A percentile compares a stretch with the other conserved stretches of the same genome.
Evolutionary conservation across 2,888 invertebrate species (phyloP).

Genomic region (Ischnura elegans): DNA sequence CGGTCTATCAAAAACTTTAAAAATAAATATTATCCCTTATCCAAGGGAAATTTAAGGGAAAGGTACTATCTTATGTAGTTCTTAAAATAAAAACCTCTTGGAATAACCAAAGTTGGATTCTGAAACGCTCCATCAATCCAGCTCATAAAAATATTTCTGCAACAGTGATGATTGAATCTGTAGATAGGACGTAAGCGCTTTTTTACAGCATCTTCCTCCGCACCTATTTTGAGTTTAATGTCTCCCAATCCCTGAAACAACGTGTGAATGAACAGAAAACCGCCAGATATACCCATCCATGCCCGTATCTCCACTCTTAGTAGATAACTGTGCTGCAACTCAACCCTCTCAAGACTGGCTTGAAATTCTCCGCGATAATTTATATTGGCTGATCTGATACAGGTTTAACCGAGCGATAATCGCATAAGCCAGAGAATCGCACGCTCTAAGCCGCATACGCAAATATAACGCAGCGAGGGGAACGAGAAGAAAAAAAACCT

Average conservation of each 20-base stretch:
- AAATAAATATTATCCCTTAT: no score
- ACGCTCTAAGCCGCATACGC: not conserved
- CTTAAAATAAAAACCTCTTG: not conserved
- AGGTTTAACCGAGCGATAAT: not conserved
- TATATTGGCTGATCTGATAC: constrained; percentile 1
- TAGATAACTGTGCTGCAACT: not conserved
- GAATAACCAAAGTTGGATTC: not conserved
- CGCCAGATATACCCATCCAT: not conserved
- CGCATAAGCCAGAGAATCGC: not conserved
- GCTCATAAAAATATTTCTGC: not conserved
- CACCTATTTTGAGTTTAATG: not conserved
- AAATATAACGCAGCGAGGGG: not conserved
- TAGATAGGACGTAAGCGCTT: not conserved
- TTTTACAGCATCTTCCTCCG: not conserved
- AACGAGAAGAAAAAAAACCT: no score
- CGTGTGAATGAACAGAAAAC: not conserved
- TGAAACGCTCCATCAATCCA: not conserved
- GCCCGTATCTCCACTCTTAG: not conserved
- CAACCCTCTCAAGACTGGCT: not conserved
- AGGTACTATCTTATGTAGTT: no score
- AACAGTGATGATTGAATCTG: not conserved
- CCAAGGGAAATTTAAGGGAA: no score
- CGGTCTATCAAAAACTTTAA: no score
- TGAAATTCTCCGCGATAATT: not conserved
- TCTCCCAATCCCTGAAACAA: constrained; percentile 11